Conservation (phyloP, 2,888 invertebrate genomes). For the Acleris emargana region DNA sequence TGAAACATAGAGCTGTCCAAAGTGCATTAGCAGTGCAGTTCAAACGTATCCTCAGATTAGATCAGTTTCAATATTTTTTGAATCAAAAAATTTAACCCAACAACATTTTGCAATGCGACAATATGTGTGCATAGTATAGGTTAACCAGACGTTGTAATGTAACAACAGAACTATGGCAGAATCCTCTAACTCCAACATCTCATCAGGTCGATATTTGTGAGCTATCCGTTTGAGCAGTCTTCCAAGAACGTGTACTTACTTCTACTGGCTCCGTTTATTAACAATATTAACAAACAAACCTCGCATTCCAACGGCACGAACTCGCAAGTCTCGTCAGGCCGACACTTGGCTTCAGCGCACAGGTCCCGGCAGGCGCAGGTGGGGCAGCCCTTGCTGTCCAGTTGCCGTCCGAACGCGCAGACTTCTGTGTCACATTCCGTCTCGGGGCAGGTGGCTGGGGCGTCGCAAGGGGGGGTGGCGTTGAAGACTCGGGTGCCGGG, state of each 20-base stretch:
- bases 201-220: slow-evolving; percentile 88
- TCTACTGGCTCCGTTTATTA: no score
- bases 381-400: slow-evolving; percentile 86
- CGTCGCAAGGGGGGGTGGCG: slow-evolving; percentile 77
- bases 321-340: slow-evolving; percentile 83
- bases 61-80: no score
- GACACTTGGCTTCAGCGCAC: slow-evolving; percentile 88
- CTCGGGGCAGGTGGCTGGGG: slow-evolving; percentile 61
- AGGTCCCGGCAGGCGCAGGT: slow-evolving; percentile 90
- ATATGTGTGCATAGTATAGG: no score
- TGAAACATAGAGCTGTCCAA: no score
- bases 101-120: no score
- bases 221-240: slow-evolving; percentile 78
- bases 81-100: no score
- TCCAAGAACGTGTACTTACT: slow-evolving; percentile 65
- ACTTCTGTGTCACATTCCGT: slow-evolving; percentile 59
- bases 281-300: slow-evolving; percentile 45
- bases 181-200: slow-evolving; percentile 59
- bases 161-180: no score
- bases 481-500: slow-evolving; percentile 87
- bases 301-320: slow-evolving; percentile 75
- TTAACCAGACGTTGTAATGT: no score
- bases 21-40: no score
- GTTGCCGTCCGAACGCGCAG: slow-evolving; percentile 65
- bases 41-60: no score